Conservation (phyloP, 1,140 invertebrate genomes). For the Drosophila arawakana region DNA sequence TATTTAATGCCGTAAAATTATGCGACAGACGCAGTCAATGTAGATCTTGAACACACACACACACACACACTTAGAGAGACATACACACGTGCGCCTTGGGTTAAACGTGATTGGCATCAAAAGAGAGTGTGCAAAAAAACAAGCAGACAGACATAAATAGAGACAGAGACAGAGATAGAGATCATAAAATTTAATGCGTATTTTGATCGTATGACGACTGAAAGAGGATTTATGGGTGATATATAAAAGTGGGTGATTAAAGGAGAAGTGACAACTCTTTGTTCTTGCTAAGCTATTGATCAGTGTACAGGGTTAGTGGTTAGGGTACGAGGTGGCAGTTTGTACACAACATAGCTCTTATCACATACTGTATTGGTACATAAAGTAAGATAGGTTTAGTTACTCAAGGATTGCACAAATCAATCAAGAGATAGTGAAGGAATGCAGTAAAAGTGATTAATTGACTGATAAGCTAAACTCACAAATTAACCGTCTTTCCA, state of each 20-base stretch:
- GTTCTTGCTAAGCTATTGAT: too few species aligned
- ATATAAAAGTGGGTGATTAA: background rate
- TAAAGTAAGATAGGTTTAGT: background rate
- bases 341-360: too few species aligned
- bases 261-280: background rate
- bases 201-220: conserved; percentile 21
- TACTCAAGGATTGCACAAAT: background rate
- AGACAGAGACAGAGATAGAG: conserved; percentile 21
- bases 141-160: conserved; percentile 22
- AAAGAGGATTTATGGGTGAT: background rate
- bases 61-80: conserved; percentile 24
- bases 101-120: conserved; percentile 61
- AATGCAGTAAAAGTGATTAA: background rate
- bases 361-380: too few species aligned
- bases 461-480: background rate
- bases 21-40: conserved; percentile 33
- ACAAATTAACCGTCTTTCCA: background rate
- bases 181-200: conserved; percentile 12
- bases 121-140: conserved; percentile 38
- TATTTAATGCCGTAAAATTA: conserved; percentile 31
- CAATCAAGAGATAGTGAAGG: background rate
- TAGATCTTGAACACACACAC: conserved; percentile 58
- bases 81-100: conserved; percentile 46
- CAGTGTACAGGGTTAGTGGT: too few species aligned
- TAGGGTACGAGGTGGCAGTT: too few species aligned